Percentiles rank a stretch among this genome's conserved stretches.
Evolutionary conservation across 2,797 vertebrate species (phyloP).

Genomic region (Novumbra hubbsi): DNA sequence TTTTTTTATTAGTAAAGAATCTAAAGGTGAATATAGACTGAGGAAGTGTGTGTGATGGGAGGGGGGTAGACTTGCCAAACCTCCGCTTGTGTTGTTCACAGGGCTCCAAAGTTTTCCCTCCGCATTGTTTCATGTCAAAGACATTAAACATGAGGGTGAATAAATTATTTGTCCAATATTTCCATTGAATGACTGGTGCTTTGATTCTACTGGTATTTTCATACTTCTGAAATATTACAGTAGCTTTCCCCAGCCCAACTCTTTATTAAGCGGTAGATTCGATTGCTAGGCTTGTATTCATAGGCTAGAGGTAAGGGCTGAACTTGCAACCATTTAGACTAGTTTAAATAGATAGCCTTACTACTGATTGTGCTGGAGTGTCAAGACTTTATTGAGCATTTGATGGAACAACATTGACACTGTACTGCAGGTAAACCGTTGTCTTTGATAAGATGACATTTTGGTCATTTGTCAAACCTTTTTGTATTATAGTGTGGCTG

Average conservation of each 20-base stretch:
- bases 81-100: conserved; percentile 44
- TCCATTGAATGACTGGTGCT: conserved; percentile 1
- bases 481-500: conserved; percentile 25
- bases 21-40: conserved; percentile 32
- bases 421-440: conserved; percentile 29
- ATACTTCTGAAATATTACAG: background rate
- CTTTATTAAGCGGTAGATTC: background rate
- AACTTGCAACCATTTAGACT: background rate
- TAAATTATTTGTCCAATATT: conserved; percentile 72
- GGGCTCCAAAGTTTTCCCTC: conserved; percentile 25
- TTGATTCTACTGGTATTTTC: background rate
- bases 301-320: background rate
- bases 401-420: conserved; percentile 31
- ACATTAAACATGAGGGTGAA: conserved; percentile 52
- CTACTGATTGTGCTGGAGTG: conserved; percentile 13
- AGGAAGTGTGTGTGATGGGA: conserved; percentile 26
- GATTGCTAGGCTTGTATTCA: background rate
- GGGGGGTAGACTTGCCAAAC: conserved; percentile 28
- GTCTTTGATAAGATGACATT: conserved; percentile 36
- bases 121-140: conserved; percentile 47
- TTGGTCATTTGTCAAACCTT: conserved; percentile 50
- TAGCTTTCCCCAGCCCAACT: background rate
- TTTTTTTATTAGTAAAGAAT: conserved; percentile 19
- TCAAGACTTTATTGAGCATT: conserved; percentile 60
- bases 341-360: background rate